phyloP scores from a whole-genome alignment of 1,140 invertebrate genomes.

The Vanessa atalanta region DNA sequence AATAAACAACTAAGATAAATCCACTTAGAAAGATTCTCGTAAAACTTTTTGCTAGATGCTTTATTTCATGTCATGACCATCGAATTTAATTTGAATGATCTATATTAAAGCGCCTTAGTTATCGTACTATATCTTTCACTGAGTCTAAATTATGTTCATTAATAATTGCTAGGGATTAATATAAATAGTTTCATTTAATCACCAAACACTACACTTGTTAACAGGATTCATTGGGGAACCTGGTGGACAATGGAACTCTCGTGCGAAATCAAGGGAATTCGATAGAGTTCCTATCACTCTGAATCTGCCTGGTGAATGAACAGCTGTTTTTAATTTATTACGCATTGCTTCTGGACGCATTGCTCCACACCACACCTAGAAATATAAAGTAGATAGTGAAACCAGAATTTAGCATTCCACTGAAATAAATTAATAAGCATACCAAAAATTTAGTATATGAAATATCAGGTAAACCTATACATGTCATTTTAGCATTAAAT shows the following conservation, averaged over 20 bases:
- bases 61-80: no score
- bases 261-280: conserved; percentile 94
- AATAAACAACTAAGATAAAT: no score
- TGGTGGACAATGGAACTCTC: conserved; percentile 88
- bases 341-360: conserved; percentile 98
- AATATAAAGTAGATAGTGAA: not conserved
- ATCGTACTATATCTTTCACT: no score
- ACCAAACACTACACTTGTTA: conserved; percentile 97
- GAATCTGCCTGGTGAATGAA: conserved; percentile 96
- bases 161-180: not conserved
- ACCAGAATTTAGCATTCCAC: not conserved
- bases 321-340: conserved; percentile 95
- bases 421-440: not conserved
- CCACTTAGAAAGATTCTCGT: no score
- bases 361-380: conserved; percentile 97
- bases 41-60: no score
- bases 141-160: not conserved
- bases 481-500: no score
- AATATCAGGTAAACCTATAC: not conserved
- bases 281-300: conserved; percentile 95
- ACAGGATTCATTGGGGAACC: conserved; percentile 94
- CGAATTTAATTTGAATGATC: no score
- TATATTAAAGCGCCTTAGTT: no score
- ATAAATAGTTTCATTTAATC: conserved; percentile 54
- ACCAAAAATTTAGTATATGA: not conserved